phyloP scores from a whole-genome alignment of 2,113 vertebrate species.

The Numida meleagris region DNA sequence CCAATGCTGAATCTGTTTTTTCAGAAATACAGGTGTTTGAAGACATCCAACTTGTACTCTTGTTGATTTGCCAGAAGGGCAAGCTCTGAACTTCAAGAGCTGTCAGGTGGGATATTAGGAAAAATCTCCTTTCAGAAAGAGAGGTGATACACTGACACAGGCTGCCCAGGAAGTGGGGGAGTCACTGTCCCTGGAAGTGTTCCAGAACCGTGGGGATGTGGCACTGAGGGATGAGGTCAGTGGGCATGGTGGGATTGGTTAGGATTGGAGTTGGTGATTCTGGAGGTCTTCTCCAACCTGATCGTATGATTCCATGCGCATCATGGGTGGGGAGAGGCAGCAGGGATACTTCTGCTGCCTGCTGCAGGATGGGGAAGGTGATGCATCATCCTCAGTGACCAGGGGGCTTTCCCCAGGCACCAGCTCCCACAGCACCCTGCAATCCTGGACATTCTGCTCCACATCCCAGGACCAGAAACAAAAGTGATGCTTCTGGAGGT shows the following conservation, averaged over 20 bases:
- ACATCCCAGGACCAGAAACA: background rate
- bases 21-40: background rate
- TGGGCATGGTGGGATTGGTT: no score
- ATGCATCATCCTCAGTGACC: background rate
- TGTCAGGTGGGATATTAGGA: no score
- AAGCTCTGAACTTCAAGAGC: background rate
- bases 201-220: no score
- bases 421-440: background rate
- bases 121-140: no score
- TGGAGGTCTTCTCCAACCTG: no score
- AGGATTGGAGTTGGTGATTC: no score
- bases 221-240: no score
- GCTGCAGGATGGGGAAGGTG: background rate
- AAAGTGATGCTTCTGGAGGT: background rate
- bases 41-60: rapidly evolving
- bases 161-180: no score
- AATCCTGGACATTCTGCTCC: background rate
- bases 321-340: background rate
- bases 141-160: no score
- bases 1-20: rapidly evolving
- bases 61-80: background rate
- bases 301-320: no score
- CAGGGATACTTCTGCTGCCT: background rate
- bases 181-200: no score
- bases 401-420: rapidly evolving